These are phyloP conservation scores for Aratinga solstitialis DNA, from an alignment of 2,797 vertebrate species.

Conservation along the genomic window DNA sequence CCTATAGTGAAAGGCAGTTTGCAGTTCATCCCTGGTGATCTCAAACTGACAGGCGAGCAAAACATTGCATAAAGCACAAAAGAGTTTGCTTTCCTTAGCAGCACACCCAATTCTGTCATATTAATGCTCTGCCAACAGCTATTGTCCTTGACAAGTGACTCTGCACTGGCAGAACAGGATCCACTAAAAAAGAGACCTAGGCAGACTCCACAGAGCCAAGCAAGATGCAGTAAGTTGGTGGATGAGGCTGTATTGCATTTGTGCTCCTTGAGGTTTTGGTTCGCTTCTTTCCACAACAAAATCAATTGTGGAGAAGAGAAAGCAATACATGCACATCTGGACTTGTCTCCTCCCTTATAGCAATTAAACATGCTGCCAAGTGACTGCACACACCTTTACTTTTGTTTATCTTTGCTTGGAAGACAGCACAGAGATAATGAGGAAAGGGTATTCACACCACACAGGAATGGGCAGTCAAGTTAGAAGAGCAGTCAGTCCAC, in stretches of 20 bases:
- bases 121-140: constrained; percentile 48
- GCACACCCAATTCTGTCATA: constrained; percentile 7
- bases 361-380: neutral
- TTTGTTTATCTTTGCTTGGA: neutral
- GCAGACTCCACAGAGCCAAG: neutral
- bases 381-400: neutral
- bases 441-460: neutral
- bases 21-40: constrained; percentile 30
- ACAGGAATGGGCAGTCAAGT: neutral
- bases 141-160: constrained; percentile 70
- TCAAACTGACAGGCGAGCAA: constrained; percentile 27
- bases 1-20: constrained; percentile 41
- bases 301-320: neutral
- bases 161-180: neutral
- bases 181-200: neutral
- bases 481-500: neutral
- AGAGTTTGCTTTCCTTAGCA: constrained; percentile 63
- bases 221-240: too few species aligned
- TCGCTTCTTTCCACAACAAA: neutral
- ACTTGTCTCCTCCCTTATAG: neutral
- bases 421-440: neutral
- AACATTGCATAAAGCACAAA: constrained; percentile 29
- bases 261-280: neutral
- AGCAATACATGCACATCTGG: neutral
- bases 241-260: neutral